phyloP scores from a whole-genome alignment of 2,797 vertebrate genomes.

The Prionace glauca region DNA sequence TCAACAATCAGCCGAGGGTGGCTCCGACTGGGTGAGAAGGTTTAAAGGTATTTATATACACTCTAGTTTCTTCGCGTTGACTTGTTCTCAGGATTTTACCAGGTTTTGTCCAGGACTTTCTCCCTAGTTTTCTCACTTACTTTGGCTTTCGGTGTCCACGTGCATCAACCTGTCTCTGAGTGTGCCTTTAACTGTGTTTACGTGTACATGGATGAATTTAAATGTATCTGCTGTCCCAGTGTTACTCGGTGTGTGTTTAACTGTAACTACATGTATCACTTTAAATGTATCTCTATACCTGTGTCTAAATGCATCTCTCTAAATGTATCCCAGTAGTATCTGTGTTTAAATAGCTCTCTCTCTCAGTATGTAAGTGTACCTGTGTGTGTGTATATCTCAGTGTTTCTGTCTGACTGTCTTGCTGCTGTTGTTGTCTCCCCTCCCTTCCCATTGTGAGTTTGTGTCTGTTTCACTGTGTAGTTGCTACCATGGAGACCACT shows the following conservation, averaged over 20 bases:
- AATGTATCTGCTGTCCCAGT: too few species aligned
- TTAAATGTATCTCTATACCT: too few species aligned
- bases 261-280: not conserved
- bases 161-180: not conserved
- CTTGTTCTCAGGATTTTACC: not conserved
- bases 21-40: not conserved
- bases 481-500: slow-evolving; percentile 31
- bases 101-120: too few species aligned
- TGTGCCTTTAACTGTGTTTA: not conserved
- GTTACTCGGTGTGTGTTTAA: not conserved
- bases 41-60: not conserved
- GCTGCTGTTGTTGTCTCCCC: not conserved
- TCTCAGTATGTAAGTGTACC: not conserved
- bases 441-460: not conserved
- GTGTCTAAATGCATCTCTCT: not conserved
- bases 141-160: not conserved
- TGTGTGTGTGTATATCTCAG: not conserved
- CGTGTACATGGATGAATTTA: not conserved
- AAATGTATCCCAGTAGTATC: not conserved
- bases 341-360: not conserved
- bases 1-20: not conserved
- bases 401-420: not conserved
- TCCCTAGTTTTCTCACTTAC: not conserved
- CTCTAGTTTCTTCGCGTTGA: not conserved
- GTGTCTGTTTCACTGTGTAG: slow-evolving; percentile 17